phyloP scores from a whole-genome alignment of 1,140 invertebrate species.

The Drosophila mayri region DNA sequence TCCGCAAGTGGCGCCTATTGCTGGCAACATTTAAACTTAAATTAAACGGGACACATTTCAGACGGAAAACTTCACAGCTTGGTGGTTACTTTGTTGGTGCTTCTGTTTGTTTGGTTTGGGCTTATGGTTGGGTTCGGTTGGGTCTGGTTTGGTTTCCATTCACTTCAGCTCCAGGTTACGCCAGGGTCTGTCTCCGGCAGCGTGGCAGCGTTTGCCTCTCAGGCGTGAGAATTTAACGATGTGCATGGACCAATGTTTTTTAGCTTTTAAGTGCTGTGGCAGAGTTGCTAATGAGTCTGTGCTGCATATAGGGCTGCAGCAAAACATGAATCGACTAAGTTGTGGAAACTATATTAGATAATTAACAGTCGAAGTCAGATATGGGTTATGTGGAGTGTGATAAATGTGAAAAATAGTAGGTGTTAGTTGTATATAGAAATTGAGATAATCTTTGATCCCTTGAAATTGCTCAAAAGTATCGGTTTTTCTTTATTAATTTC shows the following conservation, averaged over 20 bases:
- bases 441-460: neutral
- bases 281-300: conserved; percentile 44
- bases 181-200: conserved; percentile 55
- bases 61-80: conserved; percentile 6
- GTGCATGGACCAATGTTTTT: conserved; percentile 54
- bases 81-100: conserved; percentile 9
- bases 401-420: neutral
- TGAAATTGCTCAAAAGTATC: neutral
- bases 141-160: conserved; percentile 17
- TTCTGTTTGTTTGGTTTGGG: conserved; percentile 29
- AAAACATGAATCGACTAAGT: neutral
- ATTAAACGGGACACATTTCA: conserved; percentile 61
- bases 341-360: conserved; percentile 5
- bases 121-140: conserved; percentile 1
- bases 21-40: conserved; percentile 52
- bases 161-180: conserved; percentile 14
- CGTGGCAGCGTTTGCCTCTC: conserved; percentile 37
- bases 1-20: conserved; percentile 13
- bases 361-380: conserved; percentile 24
- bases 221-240: conserved; percentile 77
- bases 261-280: conserved; percentile 13
- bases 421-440: neutral
- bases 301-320: conserved; percentile 8
- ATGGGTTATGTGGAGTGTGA: neutral
- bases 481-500: too few species aligned